These are phyloP conservation scores for Laticauda laticaudata DNA, from an alignment of 2,113 vertebrate genomes.

Conservation along the genomic window DNA sequence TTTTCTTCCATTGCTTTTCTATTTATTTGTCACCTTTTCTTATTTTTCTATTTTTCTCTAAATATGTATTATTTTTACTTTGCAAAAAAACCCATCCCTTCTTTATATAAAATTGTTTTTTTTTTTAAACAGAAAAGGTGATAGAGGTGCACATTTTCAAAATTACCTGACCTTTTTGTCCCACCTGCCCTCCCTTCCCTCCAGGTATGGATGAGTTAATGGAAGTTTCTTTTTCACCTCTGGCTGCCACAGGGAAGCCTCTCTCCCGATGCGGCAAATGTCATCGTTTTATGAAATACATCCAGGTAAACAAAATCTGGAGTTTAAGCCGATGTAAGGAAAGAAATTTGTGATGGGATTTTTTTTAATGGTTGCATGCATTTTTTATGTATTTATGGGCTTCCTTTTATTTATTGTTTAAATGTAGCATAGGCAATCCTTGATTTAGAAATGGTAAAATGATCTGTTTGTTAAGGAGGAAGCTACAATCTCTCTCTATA, in stretches of 20 bases:
- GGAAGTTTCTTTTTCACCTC: slow-evolving; percentile 97
- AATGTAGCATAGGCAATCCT: neutral
- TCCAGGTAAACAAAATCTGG: slow-evolving; percentile 79
- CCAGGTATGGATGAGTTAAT: slow-evolving; percentile 97
- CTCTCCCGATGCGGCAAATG: slow-evolving; percentile 97
- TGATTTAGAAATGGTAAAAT: neutral
- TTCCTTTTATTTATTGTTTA: neutral
- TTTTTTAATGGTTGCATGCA: neutral
- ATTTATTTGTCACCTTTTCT: neutral
- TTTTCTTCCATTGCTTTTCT: neutral
- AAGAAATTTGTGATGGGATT: neutral
- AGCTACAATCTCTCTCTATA: neutral
- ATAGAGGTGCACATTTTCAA: neutral
- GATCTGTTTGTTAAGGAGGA: neutral
- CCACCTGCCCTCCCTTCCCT: neutral
- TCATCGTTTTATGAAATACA: slow-evolving; percentile 98
- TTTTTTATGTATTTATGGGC: neutral
- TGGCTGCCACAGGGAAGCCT: slow-evolving; percentile 91
- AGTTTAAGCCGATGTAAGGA: neutral
- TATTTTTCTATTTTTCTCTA: neutral
- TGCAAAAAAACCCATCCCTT: neutral
- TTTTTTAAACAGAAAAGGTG: neutral
- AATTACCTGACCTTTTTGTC: neutral
- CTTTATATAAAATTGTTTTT: neutral
- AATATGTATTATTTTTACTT: neutral